Percentiles rank a stretch among this genome's conserved stretches.
These are phyloP conservation scores for Latrodectus hesperus DNA, from an alignment of 2,888 invertebrate genomes.

Conservation along the genomic window DNA sequence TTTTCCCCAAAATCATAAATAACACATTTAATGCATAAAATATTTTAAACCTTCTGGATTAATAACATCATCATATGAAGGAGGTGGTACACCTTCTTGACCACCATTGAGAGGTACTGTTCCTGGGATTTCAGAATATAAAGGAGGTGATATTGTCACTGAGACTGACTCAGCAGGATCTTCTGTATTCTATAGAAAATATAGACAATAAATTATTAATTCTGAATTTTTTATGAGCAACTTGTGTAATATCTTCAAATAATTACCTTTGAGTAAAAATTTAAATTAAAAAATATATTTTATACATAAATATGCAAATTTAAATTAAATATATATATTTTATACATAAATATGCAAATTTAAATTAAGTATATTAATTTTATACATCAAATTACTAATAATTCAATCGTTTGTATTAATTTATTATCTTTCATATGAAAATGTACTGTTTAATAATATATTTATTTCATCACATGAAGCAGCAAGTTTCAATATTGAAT, in stretches of 20 bases:
- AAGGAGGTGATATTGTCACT: slow-evolving; percentile 62
- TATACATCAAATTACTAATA: no score
- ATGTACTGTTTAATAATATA: no score
- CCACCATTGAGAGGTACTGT: slow-evolving; percentile 71
- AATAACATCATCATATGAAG: slow-evolving; percentile 80
- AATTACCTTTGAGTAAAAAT: background rate
- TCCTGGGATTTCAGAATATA: slow-evolving; percentile 71
- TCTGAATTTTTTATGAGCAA: background rate
- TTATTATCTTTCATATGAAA: no score
- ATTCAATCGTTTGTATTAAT: no score
- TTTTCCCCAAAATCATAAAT: background rate
- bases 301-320: no score
- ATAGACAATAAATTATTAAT: background rate
- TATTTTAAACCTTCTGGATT: slow-evolving; percentile 78
- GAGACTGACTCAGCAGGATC: background rate
- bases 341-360: no score
- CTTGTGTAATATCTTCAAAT: background rate
- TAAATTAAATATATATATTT: no score
- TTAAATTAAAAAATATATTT: no score
- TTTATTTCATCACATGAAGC: no score
- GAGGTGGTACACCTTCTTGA: slow-evolving; percentile 77
- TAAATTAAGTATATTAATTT: no score
- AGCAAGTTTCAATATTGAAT: no score
- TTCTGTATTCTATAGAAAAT: slow-evolving; percentile 23
- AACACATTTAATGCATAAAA: background rate